Conservation (phyloP, 2,113 vertebrate genomes). For the Laticauda laticaudata region DNA sequence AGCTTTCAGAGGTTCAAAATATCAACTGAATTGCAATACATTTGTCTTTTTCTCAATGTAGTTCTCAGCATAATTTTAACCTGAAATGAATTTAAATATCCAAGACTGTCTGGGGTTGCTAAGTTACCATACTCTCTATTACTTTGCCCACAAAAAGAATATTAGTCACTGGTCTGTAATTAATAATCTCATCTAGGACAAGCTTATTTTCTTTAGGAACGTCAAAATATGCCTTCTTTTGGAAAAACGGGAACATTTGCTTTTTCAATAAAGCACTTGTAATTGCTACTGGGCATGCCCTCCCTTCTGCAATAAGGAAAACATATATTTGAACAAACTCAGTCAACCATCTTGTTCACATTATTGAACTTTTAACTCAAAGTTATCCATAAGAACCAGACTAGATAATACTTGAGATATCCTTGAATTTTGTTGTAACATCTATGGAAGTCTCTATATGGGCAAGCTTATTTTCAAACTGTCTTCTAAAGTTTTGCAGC, state of each 20-base stretch:
- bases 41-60: not conserved
- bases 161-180: not conserved
- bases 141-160: not conserved
- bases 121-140: not conserved
- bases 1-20: not conserved
- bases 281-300: not conserved
- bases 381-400: not conserved
- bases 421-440: not conserved
- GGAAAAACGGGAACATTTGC: not conserved
- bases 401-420: not conserved
- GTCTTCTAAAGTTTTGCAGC: no score
- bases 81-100: not conserved
- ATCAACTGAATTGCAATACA: not conserved
- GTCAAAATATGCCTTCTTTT: not conserved
- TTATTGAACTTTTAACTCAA: not conserved
- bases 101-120: not conserved
- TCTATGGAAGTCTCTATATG: not conserved
- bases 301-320: not conserved
- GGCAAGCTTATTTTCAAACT: no score
- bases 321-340: not conserved
- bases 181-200: not conserved
- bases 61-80: not conserved
- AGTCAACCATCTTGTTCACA: not conserved
- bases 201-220: not conserved
- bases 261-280: not conserved